These are phyloP conservation scores for Ophion slaviceki DNA, from an alignment of 2,888 invertebrate genomes.

Conservation along the genomic window DNA sequence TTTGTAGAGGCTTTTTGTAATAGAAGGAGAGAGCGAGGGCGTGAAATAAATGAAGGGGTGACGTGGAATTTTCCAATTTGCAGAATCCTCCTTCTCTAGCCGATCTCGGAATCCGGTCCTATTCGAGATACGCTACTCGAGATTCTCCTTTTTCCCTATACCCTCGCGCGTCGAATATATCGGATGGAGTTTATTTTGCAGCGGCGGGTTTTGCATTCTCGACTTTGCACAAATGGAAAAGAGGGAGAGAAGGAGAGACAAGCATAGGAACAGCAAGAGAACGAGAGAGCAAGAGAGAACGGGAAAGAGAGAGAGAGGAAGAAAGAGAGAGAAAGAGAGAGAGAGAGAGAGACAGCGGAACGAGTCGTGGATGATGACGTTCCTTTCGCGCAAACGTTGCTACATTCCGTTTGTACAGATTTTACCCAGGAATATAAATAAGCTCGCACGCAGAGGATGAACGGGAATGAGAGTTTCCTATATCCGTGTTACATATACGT, in stretches of 20 bases:
- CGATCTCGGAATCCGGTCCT: background rate
- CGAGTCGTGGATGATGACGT: slow-evolving; percentile 39
- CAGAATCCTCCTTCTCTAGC: background rate
- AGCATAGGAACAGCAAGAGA: background rate
- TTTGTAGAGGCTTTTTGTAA: background rate
- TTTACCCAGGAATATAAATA: slow-evolving; percentile 56
- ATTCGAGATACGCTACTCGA: background rate
- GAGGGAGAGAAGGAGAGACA: background rate
- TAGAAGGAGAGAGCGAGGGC: too few relatives aligned
- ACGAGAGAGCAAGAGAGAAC: background rate
- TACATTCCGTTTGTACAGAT: slow-evolving; percentile 62
- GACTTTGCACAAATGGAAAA: slow-evolving; percentile 7
- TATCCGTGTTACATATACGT: background rate
- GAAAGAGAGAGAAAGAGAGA: background rate
- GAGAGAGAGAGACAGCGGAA: background rate
- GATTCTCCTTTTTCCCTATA: background rate
- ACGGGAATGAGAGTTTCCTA: slow-evolving; percentile 38
- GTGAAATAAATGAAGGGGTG: background rate
- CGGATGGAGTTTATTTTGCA: slow-evolving; percentile 6
- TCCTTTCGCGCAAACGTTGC: slow-evolving; percentile 29
- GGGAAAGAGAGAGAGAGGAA: slow-evolving; percentile 2
- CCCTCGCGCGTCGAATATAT: background rate
- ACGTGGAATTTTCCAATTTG: background rate
- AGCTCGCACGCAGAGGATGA: slow-evolving; percentile 52
- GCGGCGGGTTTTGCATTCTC: slow-evolving; percentile 5